Percentiles rank a stretch among this genome's conserved stretches.
Conservation (phyloP, 1,140 invertebrate genomes). For the Drosophila tristis region DNA sequence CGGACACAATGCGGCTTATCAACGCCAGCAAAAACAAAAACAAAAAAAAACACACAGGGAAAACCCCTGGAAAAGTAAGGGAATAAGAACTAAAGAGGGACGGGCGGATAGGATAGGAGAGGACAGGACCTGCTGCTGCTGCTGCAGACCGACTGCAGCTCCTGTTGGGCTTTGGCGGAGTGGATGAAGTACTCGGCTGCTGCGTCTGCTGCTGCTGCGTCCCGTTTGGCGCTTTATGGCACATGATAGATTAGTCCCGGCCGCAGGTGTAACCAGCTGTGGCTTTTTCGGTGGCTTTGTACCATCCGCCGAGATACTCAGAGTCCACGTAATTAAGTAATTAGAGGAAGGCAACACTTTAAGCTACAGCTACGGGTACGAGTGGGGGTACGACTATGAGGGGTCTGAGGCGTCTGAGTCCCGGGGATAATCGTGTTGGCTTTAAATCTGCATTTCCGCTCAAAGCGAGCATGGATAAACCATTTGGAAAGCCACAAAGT, state of each 20-base stretch:
- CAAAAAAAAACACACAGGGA: slow-evolving; percentile 17
- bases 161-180: background rate
- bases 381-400: too few species aligned
- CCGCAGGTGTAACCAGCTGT: slow-evolving; percentile 66
- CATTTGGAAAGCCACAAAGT: background rate
- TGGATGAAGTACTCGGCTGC: background rate
- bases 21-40: slow-evolving; percentile 38
- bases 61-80: slow-evolving; percentile 14
- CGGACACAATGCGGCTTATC: slow-evolving; percentile 80
- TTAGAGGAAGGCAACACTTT: slow-evolving; percentile 46
- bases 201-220: background rate
- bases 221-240: slow-evolving; percentile 69
- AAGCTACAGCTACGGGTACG: slow-evolving; percentile 10
- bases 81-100: slow-evolving; percentile 21
- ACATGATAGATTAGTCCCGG: slow-evolving; percentile 79
- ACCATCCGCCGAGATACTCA: slow-evolving; percentile 23
- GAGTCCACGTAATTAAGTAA: slow-evolving; percentile 56
- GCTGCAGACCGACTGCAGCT: slow-evolving; percentile 3
- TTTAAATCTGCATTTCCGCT: too few species aligned
- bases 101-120: background rate
- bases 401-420: too few species aligned
- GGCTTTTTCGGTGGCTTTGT: slow-evolving; percentile 55
- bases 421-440: too few species aligned
- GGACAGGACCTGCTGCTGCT: slow-evolving; percentile 1
- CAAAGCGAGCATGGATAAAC: too few species aligned